Evolutionary conservation across 2,113 vertebrate species (phyloP), one percentile per base, ranked within the genome.

Genomic region (Paralichthys olivaceus): DNA sequence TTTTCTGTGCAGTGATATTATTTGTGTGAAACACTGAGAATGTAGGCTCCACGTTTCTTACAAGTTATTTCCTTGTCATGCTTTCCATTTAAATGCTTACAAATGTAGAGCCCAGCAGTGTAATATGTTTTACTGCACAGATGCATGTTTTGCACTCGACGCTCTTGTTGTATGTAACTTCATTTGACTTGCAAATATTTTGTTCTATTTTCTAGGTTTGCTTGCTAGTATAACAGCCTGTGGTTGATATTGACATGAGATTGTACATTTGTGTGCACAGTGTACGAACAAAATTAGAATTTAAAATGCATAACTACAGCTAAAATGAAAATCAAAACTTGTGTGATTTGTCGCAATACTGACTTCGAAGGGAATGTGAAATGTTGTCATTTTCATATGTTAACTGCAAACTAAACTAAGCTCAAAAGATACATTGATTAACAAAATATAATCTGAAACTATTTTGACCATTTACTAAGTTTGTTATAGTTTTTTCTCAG

Each of bases 1-100:
- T 77, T 59, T 65, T 69, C 53, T 81, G 61, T 83, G 54, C 77
- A 55, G 58, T 59, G 19, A 59, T 61, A 13, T 62, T 58, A 14
- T 28, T 69, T 54, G 53, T 72, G 67, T 75, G 22, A 54, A 64
- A 55, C 4, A 22, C 26, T 43, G 25, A 43, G 51, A 59, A 72
- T 67, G 26, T 55, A 34, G 5, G 55, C 1, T 7, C 2, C n/a
- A 26, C 37, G 5, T 22, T 62, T 17, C 14, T 7, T 23, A 64
- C 2, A 3, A 2, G 3, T 32, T 60, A 8, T n/a, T 59, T 69
- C 32, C 0, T 40, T 67, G 11, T 32, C 22, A 43, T 55, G 17
- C 47, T 67, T 66, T 26, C 7, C 17, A 69, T 45, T 40, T 51
- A 58, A 69, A 53, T 26, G 51, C 58, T 64, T 34, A 34, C 7